A percentile compares a stretch with the other conserved stretches of the same genome.
Conservation (phyloP, 2,888 invertebrate species). For the Silvanus unidentatus region DNA sequence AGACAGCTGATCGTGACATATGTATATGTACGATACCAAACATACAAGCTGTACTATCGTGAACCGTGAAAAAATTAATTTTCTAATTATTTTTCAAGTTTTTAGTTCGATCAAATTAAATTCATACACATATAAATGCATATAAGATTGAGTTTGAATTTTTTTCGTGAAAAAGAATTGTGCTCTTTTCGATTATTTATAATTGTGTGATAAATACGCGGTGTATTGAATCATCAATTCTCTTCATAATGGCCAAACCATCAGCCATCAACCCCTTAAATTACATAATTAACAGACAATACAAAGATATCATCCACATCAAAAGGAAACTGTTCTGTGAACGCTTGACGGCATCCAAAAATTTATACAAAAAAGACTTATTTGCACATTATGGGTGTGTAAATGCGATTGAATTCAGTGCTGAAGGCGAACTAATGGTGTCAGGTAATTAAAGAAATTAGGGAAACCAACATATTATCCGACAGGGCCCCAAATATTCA, state of each 20-base stretch:
- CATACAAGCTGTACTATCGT: no score
- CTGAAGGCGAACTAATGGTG: slow-evolving; percentile 76
- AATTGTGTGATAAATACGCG: slow-evolving; percentile 9
- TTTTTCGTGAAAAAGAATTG: slow-evolving; percentile 15
- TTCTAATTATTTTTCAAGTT: no score
- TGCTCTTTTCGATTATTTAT: slow-evolving; percentile 7
- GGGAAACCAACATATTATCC: no score
- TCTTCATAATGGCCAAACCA: slow-evolving; percentile 44
- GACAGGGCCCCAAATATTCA: no score
- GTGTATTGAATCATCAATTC: slow-evolving; percentile 9
- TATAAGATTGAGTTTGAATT: no score
- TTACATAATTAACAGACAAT: slow-evolving; percentile 58
- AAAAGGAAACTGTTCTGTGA: slow-evolving; percentile 55
- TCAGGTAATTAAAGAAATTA: slow-evolving; percentile 86
- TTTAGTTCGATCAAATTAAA: no score
- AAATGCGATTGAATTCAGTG: slow-evolving; percentile 92
- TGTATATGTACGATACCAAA: slow-evolving; percentile 14
- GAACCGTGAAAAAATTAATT: no score
- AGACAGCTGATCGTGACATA: slow-evolving; percentile 41
- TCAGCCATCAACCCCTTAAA: slow-evolving; percentile 53
- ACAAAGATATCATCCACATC: slow-evolving; percentile 53
- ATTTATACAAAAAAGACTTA: slow-evolving; percentile 77
- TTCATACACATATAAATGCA: no score
- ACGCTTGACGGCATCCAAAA: slow-evolving; percentile 63
- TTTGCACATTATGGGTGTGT: slow-evolving; percentile 92